Conservation (phyloP, 2,797 vertebrate species). For the Coccyzus lansbergi region DNA sequence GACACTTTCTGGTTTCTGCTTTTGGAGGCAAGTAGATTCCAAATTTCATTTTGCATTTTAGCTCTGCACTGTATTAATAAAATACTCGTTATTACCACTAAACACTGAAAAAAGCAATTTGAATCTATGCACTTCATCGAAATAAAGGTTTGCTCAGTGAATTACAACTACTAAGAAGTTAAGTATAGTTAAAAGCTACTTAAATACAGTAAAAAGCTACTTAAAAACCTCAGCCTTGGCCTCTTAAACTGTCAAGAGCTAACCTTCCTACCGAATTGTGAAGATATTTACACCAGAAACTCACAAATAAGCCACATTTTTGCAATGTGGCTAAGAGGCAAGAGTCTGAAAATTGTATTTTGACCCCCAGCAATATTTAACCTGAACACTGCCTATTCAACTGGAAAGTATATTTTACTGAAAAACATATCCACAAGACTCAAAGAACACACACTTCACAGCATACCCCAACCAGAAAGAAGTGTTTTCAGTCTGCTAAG, state of each 20-base stretch:
- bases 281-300: neutral
- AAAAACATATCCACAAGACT: neutral
- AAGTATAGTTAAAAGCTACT: neutral
- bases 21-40: constrained; percentile 92
- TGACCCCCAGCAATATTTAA: neutral
- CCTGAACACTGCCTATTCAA: neutral
- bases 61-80: constrained; percentile 82
- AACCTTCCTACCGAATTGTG: neutral
- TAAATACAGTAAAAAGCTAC: neutral
- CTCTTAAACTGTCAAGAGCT: neutral
- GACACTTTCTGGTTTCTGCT: constrained; percentile 89
- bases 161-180: neutral
- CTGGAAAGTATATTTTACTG: neutral
- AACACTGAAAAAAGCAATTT: neutral
- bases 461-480: neutral
- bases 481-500: neutral
- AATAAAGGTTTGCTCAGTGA: neutral
- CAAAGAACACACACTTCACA: neutral
- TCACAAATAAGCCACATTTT: neutral
- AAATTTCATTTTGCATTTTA: constrained; percentile 97
- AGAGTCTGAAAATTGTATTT: neutral
- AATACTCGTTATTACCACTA: constrained; percentile 4
- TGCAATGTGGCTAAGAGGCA: neutral
- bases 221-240: neutral
- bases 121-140: neutral